These are phyloP conservation scores for Sminthurinus aureus DNA, from an alignment of 2,888 invertebrate genomes.

Conservation along the genomic window DNA sequence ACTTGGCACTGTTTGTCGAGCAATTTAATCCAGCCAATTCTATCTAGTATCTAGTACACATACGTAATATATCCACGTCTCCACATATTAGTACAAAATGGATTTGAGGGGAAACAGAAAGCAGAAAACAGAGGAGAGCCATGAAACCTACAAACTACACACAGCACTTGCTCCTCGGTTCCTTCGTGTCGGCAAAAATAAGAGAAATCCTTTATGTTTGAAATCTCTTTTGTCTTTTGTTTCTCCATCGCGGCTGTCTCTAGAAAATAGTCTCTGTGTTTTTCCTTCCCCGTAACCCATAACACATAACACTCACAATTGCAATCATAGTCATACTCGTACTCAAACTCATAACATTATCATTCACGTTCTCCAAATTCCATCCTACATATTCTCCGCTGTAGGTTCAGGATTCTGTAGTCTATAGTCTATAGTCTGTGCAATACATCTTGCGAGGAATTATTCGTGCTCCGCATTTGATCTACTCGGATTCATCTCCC, in stretches of 20 bases:
- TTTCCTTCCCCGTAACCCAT: no score
- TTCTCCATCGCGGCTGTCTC: neutral
- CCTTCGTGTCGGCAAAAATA: neutral
- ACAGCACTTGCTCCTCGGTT: neutral
- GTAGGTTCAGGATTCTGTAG: no score
- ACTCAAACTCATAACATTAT: no score
- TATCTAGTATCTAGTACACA: conserved; percentile 16
- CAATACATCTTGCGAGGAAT: no score
- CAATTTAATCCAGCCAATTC: conserved; percentile 23
- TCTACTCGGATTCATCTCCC: no score
- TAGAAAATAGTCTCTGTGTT: no score
- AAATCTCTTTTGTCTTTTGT: conserved; percentile 4
- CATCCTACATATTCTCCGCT: no score
- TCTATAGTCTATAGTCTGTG: no score
- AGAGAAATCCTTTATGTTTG: neutral
- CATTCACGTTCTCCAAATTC: no score
- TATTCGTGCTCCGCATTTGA: no score
- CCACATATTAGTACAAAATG: neutral
- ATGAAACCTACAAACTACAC: conserved; percentile 12
- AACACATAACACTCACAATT: no score
- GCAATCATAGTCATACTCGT: no score
- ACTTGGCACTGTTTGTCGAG: conserved; percentile 30
- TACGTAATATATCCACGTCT: neutral
- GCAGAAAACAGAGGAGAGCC: neutral
- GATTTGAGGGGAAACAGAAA: neutral